phyloP scores from a whole-genome alignment of 2,888 invertebrate genomes.

The Pollenia griseotomentosa region DNA sequence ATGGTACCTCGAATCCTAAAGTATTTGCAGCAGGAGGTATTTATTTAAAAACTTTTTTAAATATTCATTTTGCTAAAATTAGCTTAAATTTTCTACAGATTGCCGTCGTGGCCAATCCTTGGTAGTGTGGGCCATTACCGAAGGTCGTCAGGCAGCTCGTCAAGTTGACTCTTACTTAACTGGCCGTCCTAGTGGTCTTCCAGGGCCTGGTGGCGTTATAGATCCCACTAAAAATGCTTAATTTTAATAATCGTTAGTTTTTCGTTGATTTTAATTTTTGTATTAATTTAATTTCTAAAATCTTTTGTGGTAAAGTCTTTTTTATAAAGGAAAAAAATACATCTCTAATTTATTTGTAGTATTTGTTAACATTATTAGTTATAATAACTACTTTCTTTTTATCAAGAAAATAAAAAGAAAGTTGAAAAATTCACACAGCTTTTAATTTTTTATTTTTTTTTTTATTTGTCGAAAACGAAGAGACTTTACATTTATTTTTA shows the following conservation, averaged over 20 bases:
- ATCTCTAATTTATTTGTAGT: slow-evolving; percentile 9
- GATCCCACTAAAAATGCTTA: slow-evolving; percentile 79
- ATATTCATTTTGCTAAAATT: slow-evolving; percentile 2
- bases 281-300: not conserved
- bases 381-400: slow-evolving; percentile 11
- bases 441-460: slow-evolving; percentile 29
- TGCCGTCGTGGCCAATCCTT: slow-evolving; percentile 99
- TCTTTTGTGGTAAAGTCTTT: slow-evolving; percentile 59
- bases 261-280: slow-evolving; percentile 11
- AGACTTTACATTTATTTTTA: slow-evolving; percentile 51
- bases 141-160: slow-evolving; percentile 98
- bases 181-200: slow-evolving; percentile 90
- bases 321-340: slow-evolving; percentile 23
- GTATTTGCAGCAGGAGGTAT: slow-evolving; percentile 98
- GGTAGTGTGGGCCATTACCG: slow-evolving; percentile 99
- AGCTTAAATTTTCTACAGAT: slow-evolving; percentile 86
- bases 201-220: slow-evolving; percentile 96
- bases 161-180: slow-evolving; percentile 95
- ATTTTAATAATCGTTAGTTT: slow-evolving; percentile 45
- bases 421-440: slow-evolving; percentile 14
- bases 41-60: slow-evolving; percentile 65
- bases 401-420: slow-evolving; percentile 9
- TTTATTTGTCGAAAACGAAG: slow-evolving; percentile 21
- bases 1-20: slow-evolving; percentile 91
- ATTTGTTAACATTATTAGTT: slow-evolving; percentile 10